phyloP scores from a whole-genome alignment of 1,140 invertebrate species.

The Onthophagus taurus region DNA sequence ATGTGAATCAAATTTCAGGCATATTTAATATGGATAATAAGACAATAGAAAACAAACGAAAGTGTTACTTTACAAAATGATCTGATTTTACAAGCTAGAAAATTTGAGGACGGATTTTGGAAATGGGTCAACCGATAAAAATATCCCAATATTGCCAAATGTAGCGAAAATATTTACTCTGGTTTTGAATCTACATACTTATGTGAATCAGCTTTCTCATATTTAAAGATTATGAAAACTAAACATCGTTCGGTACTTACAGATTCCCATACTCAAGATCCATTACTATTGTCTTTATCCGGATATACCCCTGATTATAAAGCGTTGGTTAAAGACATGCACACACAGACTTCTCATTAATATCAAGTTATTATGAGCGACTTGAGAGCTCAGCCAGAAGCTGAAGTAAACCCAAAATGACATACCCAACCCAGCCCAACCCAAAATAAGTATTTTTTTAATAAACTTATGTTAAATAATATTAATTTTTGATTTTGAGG shows the following conservation, averaged over 20 bases:
- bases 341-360: neutral
- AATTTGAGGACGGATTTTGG: constrained; percentile 13
- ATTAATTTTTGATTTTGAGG: too few species aligned
- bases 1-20: constrained; percentile 18
- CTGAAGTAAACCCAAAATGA: too few species aligned
- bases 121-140: constrained; percentile 8
- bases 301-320: neutral
- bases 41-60: constrained; percentile 17
- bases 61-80: constrained; percentile 15
- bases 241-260: neutral
- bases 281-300: constrained; percentile 1
- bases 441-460: too few species aligned
- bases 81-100: constrained; percentile 20
- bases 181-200: neutral
- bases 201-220: constrained; percentile 1
- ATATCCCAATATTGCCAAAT: constrained; percentile 11
- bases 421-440: too few species aligned
- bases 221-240: neutral
- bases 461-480: too few species aligned
- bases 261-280: neutral
- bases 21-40: constrained; percentile 17
- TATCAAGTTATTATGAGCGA: too few species aligned
- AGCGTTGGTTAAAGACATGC: neutral
- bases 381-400: too few species aligned
- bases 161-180: constrained; percentile 9